Evolutionary conservation across 2,797 vertebrate genomes (phyloP).

Genomic region (Mormyrops attenuatus): DNA sequence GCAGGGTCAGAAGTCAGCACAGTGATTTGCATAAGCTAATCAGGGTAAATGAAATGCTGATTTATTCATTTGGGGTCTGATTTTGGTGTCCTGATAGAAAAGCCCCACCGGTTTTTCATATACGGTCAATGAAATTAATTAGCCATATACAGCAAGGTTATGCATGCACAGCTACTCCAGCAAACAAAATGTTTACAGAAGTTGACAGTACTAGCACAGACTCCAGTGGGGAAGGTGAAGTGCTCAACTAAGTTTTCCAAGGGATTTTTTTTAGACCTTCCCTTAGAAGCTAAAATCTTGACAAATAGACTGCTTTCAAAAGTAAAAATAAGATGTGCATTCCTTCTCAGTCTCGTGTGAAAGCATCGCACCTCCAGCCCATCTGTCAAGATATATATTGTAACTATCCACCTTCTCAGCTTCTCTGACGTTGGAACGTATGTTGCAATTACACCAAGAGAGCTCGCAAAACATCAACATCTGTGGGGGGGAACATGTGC

Average conservation of each 20-base stretch:
- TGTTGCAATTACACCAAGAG: neutral
- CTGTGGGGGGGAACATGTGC: too few species aligned
- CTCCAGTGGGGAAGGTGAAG: neutral
- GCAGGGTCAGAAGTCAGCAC: conserved; percentile 29
- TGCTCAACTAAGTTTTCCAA: neutral
- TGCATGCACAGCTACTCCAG: neutral
- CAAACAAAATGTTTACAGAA: neutral
- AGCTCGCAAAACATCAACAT: neutral
- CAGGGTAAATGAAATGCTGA: conserved; percentile 34
- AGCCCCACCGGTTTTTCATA: neutral
- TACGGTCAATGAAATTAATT: conserved; percentile 3
- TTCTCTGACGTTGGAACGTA: neutral
- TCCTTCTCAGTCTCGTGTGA: neutral
- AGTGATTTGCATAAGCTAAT: conserved; percentile 41
- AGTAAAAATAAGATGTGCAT: neutral
- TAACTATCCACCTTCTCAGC: neutral
- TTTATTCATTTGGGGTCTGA: conserved; percentile 36
- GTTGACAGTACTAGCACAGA: neutral
- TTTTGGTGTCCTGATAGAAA: conserved; percentile 29
- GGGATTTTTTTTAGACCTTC: neutral
- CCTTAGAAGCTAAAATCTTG: neutral
- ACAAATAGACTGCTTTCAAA: neutral
- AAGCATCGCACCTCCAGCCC: neutral
- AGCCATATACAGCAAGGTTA: neutral
- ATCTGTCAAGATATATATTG: neutral